These are phyloP conservation scores for Cephonodes hylas DNA, from an alignment of 2,888 invertebrate genomes.

Conservation along the genomic window DNA sequence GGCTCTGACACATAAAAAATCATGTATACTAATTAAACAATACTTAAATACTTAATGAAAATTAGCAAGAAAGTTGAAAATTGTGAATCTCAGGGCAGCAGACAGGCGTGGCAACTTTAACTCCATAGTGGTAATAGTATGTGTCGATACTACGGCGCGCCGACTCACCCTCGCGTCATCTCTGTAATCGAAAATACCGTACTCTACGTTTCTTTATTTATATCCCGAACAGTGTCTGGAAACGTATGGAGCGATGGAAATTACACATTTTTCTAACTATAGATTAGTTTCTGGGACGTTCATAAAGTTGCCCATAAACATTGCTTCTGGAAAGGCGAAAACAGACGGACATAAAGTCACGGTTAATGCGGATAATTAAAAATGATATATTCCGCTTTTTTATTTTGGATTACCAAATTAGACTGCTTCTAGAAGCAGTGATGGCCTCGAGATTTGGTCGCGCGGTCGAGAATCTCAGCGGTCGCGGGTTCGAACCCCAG, in stretches of 20 bases:
- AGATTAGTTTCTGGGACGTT: conserved; percentile 27
- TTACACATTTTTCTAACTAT: conserved; percentile 39
- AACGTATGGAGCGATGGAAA: conserved; percentile 36
- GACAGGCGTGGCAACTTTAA: conserved; percentile 6
- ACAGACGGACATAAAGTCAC: not conserved
- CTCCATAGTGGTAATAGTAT: conserved; percentile 10
- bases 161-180: conserved; percentile 38
- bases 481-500: no score
- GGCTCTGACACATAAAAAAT: no score
- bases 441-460: no score
- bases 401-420: not conserved
- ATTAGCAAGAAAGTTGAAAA: not conserved
- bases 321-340: conserved; percentile 16
- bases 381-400: conserved; percentile 1
- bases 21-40: not conserved
- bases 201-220: conserved; percentile 47
- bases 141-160: conserved; percentile 5
- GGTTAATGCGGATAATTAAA: conserved; percentile 5
- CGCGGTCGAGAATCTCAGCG: no score
- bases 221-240: conserved; percentile 46
- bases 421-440: no score
- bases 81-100: not conserved
- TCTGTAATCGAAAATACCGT: conserved; percentile 50
- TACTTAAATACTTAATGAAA: not conserved
- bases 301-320: conserved; percentile 17